Evolutionary conservation across 2,888 invertebrate genomes (phyloP), one percentile per base, ranked within the genome.

Genomic region (Zaprionus lineosus): DNA sequence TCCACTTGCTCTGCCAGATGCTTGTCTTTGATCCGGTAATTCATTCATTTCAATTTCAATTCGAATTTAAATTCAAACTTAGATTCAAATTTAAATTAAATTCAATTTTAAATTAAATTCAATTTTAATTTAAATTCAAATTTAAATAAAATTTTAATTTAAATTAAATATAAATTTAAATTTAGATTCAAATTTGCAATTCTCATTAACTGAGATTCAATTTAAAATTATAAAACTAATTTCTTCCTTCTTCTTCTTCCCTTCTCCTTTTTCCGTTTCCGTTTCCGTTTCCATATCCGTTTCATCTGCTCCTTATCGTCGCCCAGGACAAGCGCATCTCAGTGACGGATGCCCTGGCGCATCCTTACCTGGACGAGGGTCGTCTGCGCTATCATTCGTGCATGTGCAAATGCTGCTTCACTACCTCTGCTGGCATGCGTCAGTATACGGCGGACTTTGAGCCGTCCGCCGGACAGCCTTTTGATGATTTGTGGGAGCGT

Each of bases 341-440:
- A 1, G 98, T 98, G 48, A 94, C 95, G 57, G 97, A 98, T 89
- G 99, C 99, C 21, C 92, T 99, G 75, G 95, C 97, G 50, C 99
- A 99, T 92, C 98, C 98, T 4, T 99, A 99, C 91, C 92, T 99
- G 74, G 98, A 98, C 89, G 99, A 99, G 90, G 99, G 99, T 18
- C 94, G 99, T 73, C 93, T 99, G 87, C 94, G 99, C 87, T 99
- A 98, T 92, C 99, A 99, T 92, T 99, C 98, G 67, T 99, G 99
- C 91, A 99, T 99, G 99, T 99, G 99, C 92, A 96, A 96, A 89
- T 99, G 99, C 88, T 99, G 99, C 91, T 97, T 95, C 91, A 94
- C 95, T 53, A 93, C 94, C 67, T 92, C 92, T 58, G 92, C 93
- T 53, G 93, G 94, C 41, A 93, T 95, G 92, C 92, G 98, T 56